These are phyloP conservation scores for Silvanus unidentatus DNA, from an alignment of 2,888 invertebrate genomes.

Conservation along the genomic window DNA sequence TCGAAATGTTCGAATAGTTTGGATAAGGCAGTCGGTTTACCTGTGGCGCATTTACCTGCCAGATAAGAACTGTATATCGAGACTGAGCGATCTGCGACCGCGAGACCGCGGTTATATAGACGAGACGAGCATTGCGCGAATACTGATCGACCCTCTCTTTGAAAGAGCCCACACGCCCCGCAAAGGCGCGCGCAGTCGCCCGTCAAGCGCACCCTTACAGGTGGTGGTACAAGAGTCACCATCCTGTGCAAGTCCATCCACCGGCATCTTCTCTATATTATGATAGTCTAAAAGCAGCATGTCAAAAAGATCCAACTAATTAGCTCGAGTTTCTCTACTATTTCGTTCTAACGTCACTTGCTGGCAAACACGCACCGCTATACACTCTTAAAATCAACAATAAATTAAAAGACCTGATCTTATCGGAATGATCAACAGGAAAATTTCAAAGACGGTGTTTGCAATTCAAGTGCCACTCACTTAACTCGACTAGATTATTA, in stretches of 20 bases:
- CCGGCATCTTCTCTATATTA: constrained; percentile 14
- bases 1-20: constrained; percentile 14
- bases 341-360: no score
- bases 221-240: constrained; percentile 35
- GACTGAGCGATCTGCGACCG: constrained; percentile 38
- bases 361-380: no score
- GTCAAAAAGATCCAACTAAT: constrained; percentile 15
- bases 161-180: constrained; percentile 36
- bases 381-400: no score
- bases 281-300: constrained; percentile 12
- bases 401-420: no score
- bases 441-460: no score
- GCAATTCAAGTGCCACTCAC: no score
- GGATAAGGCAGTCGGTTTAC: constrained; percentile 19
- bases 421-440: no score
- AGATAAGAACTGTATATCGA: constrained; percentile 29
- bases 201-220: constrained; percentile 36
- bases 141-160: constrained; percentile 45
- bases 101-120: constrained; percentile 40
- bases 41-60: constrained; percentile 39
- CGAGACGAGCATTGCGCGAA: constrained; percentile 43
- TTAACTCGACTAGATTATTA: no score
- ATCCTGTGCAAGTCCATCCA: constrained; percentile 15
- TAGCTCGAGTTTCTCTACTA: no score
- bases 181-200: constrained; percentile 35